Conservation (phyloP, 2,888 invertebrate genomes). For the Heliconius ismenius region DNA sequence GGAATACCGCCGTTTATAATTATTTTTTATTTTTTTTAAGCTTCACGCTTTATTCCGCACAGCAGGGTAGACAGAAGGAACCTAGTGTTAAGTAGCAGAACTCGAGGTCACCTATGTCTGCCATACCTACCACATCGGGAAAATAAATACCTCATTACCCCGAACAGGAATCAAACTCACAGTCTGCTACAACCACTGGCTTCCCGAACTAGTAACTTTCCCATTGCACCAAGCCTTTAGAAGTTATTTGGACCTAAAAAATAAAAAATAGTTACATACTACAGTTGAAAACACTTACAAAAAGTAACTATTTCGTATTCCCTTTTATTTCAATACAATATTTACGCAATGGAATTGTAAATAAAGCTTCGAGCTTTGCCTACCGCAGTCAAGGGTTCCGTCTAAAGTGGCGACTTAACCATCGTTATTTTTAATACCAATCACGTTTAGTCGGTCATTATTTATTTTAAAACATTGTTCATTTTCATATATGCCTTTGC, state of each 20-base stretch:
- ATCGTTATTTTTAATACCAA: constrained; percentile 69
- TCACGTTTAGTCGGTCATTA: constrained; percentile 64
- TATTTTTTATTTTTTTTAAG: too few species aligned
- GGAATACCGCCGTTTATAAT: too few species aligned
- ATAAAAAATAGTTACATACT: neutral
- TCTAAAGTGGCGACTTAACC: constrained; percentile 69
- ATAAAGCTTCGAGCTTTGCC: constrained; percentile 54
- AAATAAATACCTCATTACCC: too few species aligned
- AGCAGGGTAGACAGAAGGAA: too few species aligned
- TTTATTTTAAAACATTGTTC: constrained; percentile 74
- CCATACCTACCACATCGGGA: too few species aligned
- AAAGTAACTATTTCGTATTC: constrained; percentile 11
- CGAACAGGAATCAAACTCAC: too few species aligned
- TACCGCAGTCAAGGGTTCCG: constrained; percentile 71
- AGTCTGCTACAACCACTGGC: too few species aligned
- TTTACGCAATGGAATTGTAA: constrained; percentile 31
- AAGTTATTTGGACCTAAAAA: neutral
- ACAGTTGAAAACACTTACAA: neutral
- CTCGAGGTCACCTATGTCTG: too few species aligned
- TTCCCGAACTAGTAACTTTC: too few species aligned
- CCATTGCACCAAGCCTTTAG: too few species aligned
- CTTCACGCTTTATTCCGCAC: too few species aligned
- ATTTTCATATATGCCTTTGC: constrained; percentile 47
- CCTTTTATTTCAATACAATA: constrained; percentile 21
- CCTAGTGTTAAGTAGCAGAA: too few species aligned